Evolutionary conservation across 92 coral and sea anemone genomes (phyloP), one percentile per base, ranked within the genome.

Genomic region (Palythoa grandiflora): DNA sequence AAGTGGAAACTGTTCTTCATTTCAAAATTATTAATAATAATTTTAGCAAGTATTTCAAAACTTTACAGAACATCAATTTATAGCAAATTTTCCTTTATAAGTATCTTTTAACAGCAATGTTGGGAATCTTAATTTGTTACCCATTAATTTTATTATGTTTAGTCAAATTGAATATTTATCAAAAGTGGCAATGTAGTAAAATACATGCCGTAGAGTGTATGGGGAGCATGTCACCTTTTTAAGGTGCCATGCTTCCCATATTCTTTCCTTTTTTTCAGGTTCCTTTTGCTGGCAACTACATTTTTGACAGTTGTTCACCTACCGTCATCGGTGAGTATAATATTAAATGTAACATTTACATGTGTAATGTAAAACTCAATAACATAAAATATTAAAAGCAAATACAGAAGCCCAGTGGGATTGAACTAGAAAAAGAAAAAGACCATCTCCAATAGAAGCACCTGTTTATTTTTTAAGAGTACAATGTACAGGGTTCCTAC

Each of bases 231-330:
- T 68, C 73, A 68, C 73, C 73, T 68, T 38, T 68, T 68, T 0
- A 68, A 68, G 73, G 73, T 68, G 73, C 38, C 73, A 68, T 68
- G 12, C 39, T 21, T 68, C 73, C 73, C 73, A 38, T 68, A 19
- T 19, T 68, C 73, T 68, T 68, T 68, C 12, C 73, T 68, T 28
- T 21, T 68, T 68, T 68, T 68, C 73, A 68, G 73, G 73, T 68
- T 68, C 20, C 73, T 68, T 68, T 68, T 68, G 73, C 73, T 21
- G 73, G 73, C 20, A 66, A 68, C 73, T 68, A 68, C 73, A 68
- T 9, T 68, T 68, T 5, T 9, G 73, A 68, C 7, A 68, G 73
- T 68, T 68, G 37, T 12, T 68, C 73, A 38, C 73, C 73, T 19
- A 68, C 73, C 73, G 73, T 68, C 38, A 38, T 68, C 20, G 73